Base-by-base conservation (phyloP, 2,113 vertebrate species). In the Dipodomys spectabilis region DNA sequence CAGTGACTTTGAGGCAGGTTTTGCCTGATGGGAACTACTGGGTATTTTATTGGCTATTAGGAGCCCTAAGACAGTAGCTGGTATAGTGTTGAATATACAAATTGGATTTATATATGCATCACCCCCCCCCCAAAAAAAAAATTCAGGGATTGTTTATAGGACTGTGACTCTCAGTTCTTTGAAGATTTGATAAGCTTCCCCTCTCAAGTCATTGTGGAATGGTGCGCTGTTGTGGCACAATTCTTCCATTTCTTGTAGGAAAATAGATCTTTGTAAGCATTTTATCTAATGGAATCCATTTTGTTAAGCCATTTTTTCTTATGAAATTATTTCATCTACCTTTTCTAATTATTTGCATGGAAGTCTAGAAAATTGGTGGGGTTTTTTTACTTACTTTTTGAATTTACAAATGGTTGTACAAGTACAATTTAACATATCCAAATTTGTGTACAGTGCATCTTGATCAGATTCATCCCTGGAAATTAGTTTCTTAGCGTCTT, bases 171-270 rank as follows among this genome's bases (percentile, higher is more conserved):
- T 79, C 32, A 82, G 49, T 45, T 75, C n/a, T 88, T 82, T 85
- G 53, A 92, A 91, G 73, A 71, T 80, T 71, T 45, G 28, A 23
- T 86, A 79, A 19, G 73, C n/a, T 89, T 90, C 27, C 9, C 28
- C 49, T 83, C 0, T 95, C 72, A 86, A 69, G 85, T 39, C 18
- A 71, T 81, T 44, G 84, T 23, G 45, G 39, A 53, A 44, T 77
- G 12, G 45, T 79, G 74, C 57, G 78, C 28, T 88, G 22, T 71
- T 65, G 22, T 95, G 45, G 39, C 62, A n/a, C 83, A 73, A 30
- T 92, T 94, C 32, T 67, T 94, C 92, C 88, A 3, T 89, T 91
- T 90, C 67, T 92, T 81, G 22, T 79, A 80, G 68, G 13, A 64
- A 84, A 93, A 67, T 81, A 92, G 30, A 1, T 83, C 53, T 86